Conservation (phyloP, 2,113 vertebrate genomes). For the Brachyhypopomus gauderio region DNA sequence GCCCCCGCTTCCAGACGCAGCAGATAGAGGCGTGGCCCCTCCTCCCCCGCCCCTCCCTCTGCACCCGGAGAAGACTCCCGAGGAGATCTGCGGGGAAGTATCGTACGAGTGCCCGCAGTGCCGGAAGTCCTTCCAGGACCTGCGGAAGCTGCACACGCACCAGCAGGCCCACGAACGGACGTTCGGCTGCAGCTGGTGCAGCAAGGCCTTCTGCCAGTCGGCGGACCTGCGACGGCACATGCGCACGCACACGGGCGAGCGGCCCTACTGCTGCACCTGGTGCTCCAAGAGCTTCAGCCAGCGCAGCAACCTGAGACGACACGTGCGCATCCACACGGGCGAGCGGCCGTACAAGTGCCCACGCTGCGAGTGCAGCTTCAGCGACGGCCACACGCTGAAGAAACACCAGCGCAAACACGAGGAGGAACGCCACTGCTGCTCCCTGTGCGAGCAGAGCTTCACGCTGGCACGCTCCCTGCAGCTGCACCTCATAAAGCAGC, state of each 20-base stretch:
- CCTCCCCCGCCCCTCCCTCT: background rate
- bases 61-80: background rate
- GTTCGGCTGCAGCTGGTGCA: constrained; percentile 74
- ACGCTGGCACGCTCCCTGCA: constrained; percentile 36
- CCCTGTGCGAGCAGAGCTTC: constrained; percentile 43
- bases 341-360: constrained; percentile 73
- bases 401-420: constrained; percentile 62
- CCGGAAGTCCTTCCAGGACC: constrained; percentile 63
- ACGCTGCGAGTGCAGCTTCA: constrained; percentile 69
- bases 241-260: constrained; percentile 74
- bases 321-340: constrained; percentile 73
- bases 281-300: constrained; percentile 77
- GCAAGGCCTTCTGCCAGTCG: constrained; percentile 74
- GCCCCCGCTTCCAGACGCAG: background rate
- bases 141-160: constrained; percentile 65
- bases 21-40: background rate
- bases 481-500: constrained; percentile 47
- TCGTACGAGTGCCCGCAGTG: constrained; percentile 68
- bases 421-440: constrained; percentile 14
- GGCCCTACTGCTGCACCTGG: constrained; percentile 74
- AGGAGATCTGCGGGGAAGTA: background rate
- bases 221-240: constrained; percentile 76
- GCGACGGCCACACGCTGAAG: constrained; percentile 70
- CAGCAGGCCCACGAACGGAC: constrained; percentile 68
- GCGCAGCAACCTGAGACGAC: constrained; percentile 71